Conservation (phyloP, 2,797 vertebrate genomes). For the Acanthopagrus latus region DNA sequence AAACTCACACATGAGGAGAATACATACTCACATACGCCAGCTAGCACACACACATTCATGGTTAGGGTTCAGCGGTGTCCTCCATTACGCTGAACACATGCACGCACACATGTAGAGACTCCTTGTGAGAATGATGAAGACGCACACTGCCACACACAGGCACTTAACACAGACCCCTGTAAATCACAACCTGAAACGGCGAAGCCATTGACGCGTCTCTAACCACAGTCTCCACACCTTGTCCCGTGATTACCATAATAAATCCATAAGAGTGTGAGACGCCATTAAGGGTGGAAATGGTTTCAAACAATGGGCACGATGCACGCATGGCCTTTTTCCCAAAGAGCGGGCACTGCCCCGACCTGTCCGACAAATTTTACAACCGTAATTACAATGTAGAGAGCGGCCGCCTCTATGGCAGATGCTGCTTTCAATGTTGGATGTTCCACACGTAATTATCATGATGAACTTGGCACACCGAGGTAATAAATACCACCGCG, state of each 20-base stretch:
- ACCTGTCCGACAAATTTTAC: constrained; percentile 71
- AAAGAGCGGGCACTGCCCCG: constrained; percentile 49
- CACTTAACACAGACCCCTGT: constrained; percentile 43
- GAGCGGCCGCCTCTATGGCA: constrained; percentile 51
- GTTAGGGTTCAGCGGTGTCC: constrained; percentile 51
- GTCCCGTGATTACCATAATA: constrained; percentile 55
- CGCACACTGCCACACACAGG: constrained; percentile 16
- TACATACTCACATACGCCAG: constrained; percentile 9
- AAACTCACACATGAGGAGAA: constrained; percentile 30
- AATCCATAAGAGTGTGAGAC: constrained; percentile 51
- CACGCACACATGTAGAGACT: constrained; percentile 11
- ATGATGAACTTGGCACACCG: constrained; percentile 73
- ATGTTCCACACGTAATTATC: constrained; percentile 78
- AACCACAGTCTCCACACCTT: constrained; percentile 33
- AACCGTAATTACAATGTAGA: constrained; percentile 70
- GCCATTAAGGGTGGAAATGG: constrained; percentile 51
- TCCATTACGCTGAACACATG: constrained; percentile 29
- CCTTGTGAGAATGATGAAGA: constrained; percentile 62
- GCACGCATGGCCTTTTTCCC: constrained; percentile 50
- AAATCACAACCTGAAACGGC: constrained; percentile 46
- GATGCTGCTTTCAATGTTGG: constrained; percentile 65
- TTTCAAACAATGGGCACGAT: constrained; percentile 50
- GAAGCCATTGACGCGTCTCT: constrained; percentile 39
- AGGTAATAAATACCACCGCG: constrained; percentile 71
- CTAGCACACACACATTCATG: constrained; percentile 6